These are phyloP conservation scores for Aleiodes alternator DNA, from an alignment of 2,888 invertebrate genomes.

Conservation along the genomic window DNA sequence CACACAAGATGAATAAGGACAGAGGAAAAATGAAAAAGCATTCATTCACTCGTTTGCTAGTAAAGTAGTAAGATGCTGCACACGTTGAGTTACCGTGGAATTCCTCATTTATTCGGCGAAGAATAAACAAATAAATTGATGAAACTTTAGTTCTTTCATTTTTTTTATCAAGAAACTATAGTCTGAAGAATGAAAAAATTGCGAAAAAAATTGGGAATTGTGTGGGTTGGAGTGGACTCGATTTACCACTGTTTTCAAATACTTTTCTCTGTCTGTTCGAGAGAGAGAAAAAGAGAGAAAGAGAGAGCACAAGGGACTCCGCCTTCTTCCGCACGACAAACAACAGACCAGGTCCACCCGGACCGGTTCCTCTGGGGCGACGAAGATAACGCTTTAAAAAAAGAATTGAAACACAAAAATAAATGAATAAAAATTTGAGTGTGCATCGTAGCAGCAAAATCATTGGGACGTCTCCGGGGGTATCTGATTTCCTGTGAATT, in stretches of 20 bases:
- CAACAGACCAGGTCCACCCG: neutral
- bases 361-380: slow-evolving; percentile 24
- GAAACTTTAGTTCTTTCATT: too few relatives aligned
- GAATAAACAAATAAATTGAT: too few relatives aligned
- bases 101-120: too few relatives aligned
- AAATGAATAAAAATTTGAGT: neutral
- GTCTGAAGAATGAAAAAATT: too few relatives aligned
- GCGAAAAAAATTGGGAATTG: neutral
- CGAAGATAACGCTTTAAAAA: neutral
- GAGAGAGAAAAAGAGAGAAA: neutral
- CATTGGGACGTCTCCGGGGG: slow-evolving; percentile 13
- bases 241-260: neutral
- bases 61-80: slow-evolving; percentile 1
- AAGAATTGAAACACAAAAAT: neutral
- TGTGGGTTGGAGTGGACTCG: slow-evolving; percentile 7
- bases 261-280: neutral
- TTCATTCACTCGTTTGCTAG: neutral
- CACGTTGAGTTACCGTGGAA: too few relatives aligned
- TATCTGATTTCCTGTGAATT: slow-evolving; percentile 17
- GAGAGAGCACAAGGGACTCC: neutral
- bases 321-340: slow-evolving; percentile 22
- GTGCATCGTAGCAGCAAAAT: slow-evolving; percentile 12
- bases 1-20: neutral
- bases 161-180: too few relatives aligned
- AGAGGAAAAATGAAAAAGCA: slow-evolving; percentile 4